phyloP scores from a whole-genome alignment of 1,140 invertebrate genomes.

The Drosophila neocordata region DNA sequence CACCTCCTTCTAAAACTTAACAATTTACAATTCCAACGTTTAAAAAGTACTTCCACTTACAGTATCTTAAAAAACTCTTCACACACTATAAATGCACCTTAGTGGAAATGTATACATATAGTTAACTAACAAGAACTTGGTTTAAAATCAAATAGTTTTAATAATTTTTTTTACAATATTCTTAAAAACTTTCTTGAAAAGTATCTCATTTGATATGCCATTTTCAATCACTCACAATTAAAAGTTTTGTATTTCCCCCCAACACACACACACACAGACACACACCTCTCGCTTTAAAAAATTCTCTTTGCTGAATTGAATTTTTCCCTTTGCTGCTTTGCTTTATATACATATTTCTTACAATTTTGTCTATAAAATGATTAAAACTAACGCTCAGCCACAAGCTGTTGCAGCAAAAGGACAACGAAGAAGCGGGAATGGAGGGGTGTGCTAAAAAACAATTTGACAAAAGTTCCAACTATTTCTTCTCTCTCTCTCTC shows the following conservation, averaged over 20 bases:
- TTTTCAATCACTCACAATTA: slow-evolving; percentile 5
- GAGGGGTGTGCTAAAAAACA: slow-evolving; percentile 41
- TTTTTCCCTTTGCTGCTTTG: neutral
- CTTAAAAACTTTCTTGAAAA: neutral
- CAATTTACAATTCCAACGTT: no score
- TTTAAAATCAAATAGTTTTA: no score
- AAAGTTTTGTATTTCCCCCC: neutral
- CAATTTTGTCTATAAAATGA: slow-evolving; percentile 41
- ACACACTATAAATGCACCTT: no score
- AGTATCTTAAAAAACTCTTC: no score
- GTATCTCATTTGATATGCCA: neutral
- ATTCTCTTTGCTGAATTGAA: neutral
- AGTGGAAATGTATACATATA: no score
- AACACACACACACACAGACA: no score
- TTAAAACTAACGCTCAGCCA: slow-evolving; percentile 62
- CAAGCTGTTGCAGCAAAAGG: slow-evolving; percentile 63
- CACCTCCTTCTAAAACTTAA: no score
- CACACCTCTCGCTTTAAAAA: no score
- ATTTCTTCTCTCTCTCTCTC: neutral
- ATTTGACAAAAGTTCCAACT: slow-evolving; percentile 67
- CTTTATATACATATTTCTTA: slow-evolving; percentile 5
- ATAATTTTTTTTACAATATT: neutral
- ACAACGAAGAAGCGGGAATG: neutral
- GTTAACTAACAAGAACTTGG: no score
- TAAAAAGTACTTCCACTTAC: no score